phyloP scores from a whole-genome alignment of 2,888 invertebrate genomes.

The Anticlea derivata region DNA sequence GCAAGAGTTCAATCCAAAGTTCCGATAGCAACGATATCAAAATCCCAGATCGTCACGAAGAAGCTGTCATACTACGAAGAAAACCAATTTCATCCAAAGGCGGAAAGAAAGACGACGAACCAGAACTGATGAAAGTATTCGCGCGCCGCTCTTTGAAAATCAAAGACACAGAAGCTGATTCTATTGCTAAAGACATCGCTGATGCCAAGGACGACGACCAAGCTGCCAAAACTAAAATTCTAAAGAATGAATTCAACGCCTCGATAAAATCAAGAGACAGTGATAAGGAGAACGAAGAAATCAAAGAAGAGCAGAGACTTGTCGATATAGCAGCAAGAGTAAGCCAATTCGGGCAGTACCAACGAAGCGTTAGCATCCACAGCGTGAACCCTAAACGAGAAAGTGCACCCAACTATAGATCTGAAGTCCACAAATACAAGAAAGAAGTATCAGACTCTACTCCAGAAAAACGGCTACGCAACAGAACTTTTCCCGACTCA shows the following conservation, averaged over 20 bases:
- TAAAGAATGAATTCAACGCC: conserved; percentile 78
- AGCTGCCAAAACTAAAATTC: conserved; percentile 61
- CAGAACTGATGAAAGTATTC: conserved; percentile 92
- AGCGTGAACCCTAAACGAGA: conserved; percentile 73
- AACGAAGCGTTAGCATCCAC: conserved; percentile 73
- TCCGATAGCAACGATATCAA: conserved; percentile 72
- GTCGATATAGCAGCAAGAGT: conserved; percentile 74
- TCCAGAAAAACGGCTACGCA: conserved; percentile 76
- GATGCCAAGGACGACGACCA: conserved; percentile 65
- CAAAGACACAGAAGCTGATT: conserved; percentile 87
- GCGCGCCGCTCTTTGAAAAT: conserved; percentile 91
- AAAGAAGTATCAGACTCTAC: conserved; percentile 80
- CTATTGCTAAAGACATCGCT: conserved; percentile 83
- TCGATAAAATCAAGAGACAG: conserved; percentile 86
- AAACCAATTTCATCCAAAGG: conserved; percentile 71
- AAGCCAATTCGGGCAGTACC: conserved; percentile 75
- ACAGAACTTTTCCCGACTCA: conserved; percentile 78
- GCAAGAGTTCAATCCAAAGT: conserved; percentile 78
- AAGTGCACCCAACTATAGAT: conserved; percentile 70
- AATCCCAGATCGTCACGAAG: conserved; percentile 70
- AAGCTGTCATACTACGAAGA: conserved; percentile 81
- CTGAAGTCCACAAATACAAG: conserved; percentile 76
- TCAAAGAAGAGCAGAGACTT: conserved; percentile 61
- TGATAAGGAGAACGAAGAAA: conserved; percentile 88
- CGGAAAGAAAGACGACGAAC: conserved; percentile 86